Evolutionary conservation across 1,140 invertebrate species (phyloP), one percentile per base, ranked within the genome.

Genomic region (Formica exsecta): DNA sequence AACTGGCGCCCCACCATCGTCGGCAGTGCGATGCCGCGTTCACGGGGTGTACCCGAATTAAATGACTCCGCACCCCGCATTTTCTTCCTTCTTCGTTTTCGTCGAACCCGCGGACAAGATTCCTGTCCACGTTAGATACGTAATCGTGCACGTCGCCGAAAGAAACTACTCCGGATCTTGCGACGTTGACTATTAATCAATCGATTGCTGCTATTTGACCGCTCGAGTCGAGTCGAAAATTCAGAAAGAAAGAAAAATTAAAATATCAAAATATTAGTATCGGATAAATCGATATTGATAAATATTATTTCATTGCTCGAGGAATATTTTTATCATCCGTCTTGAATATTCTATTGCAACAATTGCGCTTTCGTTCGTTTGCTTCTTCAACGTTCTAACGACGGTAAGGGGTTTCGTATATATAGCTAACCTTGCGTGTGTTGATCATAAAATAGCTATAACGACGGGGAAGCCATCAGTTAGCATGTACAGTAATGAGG

Each of bases 1-100:
- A 93, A 94, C 93, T 93, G 88, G 91, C 93, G 92, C 93, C 93
- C 91, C 88, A 86, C 87, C 88, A 81, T 81, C 19, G 51, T 36
- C 59, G 61, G 44, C 79, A 38, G 38, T 61, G 41, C 70, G 61
- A 66, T 79, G 57, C 77, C 70, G 48, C 77, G 44, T 89, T 79
- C 73, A 90, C 68, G 73, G 87, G 87, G 87, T 89, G 87, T 83
- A 71, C 41, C 54, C 79, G 79, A 83, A 83, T 83, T 83, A 83
- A 83, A 83, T 83, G 79, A 83, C 79, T 74, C 54, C 9, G 29
- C 25, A 36, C 77, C 38, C 32, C 19, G 36, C 64, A 44, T 41
- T 19, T 16, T 38, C 16, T 41, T 41, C 22, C n/a, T n/a, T 54
- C 32, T 66, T 77, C 81, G 44, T 65, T 70, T 75, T 70, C 79